Conservation (phyloP, 1,140 invertebrate genomes). For the Himalopsyche phryganea region DNA sequence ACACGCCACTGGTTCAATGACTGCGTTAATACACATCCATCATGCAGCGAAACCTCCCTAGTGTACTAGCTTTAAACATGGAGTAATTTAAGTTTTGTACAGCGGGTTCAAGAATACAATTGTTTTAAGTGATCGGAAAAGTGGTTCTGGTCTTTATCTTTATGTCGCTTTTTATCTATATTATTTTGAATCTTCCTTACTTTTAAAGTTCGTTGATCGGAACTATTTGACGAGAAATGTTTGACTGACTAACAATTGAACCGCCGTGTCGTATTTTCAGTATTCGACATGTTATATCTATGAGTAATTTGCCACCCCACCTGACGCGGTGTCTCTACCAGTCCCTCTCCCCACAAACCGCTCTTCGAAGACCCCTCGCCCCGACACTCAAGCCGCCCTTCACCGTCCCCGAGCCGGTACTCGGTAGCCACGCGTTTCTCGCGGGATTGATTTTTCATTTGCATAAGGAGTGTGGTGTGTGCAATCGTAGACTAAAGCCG, state of each 20-base stretch:
- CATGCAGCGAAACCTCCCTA: neutral
- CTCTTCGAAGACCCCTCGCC: neutral
- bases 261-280: too few species aligned
- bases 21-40: too few species aligned
- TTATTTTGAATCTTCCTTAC: neutral
- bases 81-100: neutral
- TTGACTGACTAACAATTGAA: neutral
- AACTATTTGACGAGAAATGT: neutral
- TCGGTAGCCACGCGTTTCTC: neutral
- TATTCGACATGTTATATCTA: too few species aligned
- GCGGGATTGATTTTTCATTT: conserved; percentile 35
- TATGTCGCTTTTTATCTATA: neutral
- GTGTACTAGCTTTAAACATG: neutral
- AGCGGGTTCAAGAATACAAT: neutral
- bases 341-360: neutral
- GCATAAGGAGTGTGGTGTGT: conserved; percentile 25
- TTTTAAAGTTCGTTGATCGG: neutral
- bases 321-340: neutral
- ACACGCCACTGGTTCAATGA: too few species aligned
- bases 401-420: neutral
- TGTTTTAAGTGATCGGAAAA: neutral
- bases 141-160: neutral
- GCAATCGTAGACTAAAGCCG: too few species aligned
- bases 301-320: neutral
- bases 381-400: neutral